Evolutionary conservation across 1,140 invertebrate species (phyloP).

Genomic region (Nasonia giraulti): DNA sequence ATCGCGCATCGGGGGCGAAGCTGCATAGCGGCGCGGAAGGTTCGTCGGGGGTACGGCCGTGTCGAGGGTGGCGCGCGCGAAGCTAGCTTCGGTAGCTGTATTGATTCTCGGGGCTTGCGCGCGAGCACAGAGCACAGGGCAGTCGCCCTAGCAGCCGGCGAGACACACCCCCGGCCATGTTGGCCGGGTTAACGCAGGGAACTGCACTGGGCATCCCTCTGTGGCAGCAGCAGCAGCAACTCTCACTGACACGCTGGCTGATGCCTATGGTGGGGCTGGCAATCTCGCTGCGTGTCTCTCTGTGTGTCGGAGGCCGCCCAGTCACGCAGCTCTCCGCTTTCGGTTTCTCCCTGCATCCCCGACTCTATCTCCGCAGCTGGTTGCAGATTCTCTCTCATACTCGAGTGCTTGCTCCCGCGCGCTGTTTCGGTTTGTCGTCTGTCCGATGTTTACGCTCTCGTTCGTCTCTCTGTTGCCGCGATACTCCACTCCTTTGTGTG

Average conservation of each 20-base stretch:
- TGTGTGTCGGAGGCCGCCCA: neutral
- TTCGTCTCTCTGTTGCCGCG: constrained; percentile 3
- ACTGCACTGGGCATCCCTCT: constrained; percentile 7
- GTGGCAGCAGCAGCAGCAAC: neutral
- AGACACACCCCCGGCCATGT: constrained; percentile 41
- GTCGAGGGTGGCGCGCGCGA: constrained; percentile 28
- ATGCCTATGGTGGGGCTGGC: neutral
- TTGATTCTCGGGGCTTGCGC: constrained; percentile 47
- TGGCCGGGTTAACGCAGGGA: constrained; percentile 41
- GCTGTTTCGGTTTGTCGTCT: constrained; percentile 29
- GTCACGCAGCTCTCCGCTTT: constrained; percentile 42
- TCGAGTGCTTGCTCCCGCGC: constrained; percentile 18
- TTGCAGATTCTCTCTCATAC: neutral
- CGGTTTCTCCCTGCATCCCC: constrained; percentile 27
- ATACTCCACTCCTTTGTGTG: constrained; percentile 9
- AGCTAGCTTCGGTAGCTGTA: constrained; percentile 44
- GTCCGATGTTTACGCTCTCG: constrained; percentile 26
- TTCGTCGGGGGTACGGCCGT: constrained; percentile 42
- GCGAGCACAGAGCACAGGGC: neutral
- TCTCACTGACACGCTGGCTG: constrained; percentile 35
- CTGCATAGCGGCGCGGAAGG: constrained; percentile 36
- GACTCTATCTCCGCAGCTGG: neutral
- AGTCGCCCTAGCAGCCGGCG: constrained; percentile 5
- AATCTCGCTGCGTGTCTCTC: neutral
- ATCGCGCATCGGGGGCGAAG: neutral